Base-by-base conservation (phyloP, 2,888 invertebrate species). In the Drosophila nr. fundita region DNA sequence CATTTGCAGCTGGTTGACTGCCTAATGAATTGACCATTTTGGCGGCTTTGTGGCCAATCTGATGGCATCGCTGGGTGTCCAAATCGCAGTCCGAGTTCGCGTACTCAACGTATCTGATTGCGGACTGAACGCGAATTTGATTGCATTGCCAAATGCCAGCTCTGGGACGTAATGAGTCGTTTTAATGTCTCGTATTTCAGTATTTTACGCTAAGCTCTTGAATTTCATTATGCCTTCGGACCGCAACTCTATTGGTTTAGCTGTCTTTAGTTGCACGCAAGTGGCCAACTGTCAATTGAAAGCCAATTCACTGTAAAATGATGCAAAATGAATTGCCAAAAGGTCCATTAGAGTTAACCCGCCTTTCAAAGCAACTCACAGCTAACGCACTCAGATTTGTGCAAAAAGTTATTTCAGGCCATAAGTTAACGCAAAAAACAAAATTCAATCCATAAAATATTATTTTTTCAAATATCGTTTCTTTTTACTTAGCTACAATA, bases 21-120 rank as follows among this genome's bases (percentile, higher is more conserved):
- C 64, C 50, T 70, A 84, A 83, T 84, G 87, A 83, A 78, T 83
- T 79, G 88, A 67, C 82, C 79, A 79, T 78, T 82, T 79, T 76
- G 71, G 49, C 45, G 65, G 58, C 67, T 64, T 52, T 50, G 62
- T 59, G 53, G 65, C 50, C 80, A 79, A 80, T 73, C 81, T 65
- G 63, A 68, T 77, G 77, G 77, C 81, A 69, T 67, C 73, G 77
- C 67, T 58, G 32, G 34, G 45, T 68, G 66, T 29, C 53, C 32
- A 42, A 59, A 36, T 32, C 49, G n/a, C 40, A 52, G 50, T 45
- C 29, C 18, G 34, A 11, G 48, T 55, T 50, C 13, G 54, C 42
- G 45, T 66, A 69, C 60, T 61, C 69, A 73, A 68, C 54, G 66
- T 81, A 80, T 81, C 76, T 73, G 60, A 76, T 81, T 76, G 81